Base-by-base conservation (phyloP, 2,797 vertebrate species). In the Dermochelys coriacea region DNA sequence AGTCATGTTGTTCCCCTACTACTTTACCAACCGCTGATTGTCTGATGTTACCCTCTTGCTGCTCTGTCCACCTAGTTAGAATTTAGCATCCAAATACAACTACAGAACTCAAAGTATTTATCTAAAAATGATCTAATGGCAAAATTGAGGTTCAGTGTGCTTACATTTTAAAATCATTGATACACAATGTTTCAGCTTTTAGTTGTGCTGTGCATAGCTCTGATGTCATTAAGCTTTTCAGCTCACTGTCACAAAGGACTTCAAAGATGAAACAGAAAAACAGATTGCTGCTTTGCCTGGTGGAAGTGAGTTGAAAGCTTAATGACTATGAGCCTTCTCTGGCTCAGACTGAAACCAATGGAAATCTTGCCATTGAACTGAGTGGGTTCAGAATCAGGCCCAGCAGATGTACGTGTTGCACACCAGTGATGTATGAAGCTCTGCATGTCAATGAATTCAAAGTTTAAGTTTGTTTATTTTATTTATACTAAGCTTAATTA, bases 271-370 rank as follows among this genome's bases (percentile, higher is more conserved):
- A 51, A 59, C 57, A n/a, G 59, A 89, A 74, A 88, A 91, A 89
- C 45, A 11, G 14, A 57, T 82, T 85, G n/a, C 79, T 78, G 90
- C 25, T 94, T 82, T 91, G 47, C 84, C 80, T n/a, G 0, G 29
- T 94, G 93, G 91, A 91, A 94, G 74, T 85, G 90, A 89, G 93
- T 90, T 51, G 89, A 92, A 75, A 87, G 90, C 91, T 90, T 94
- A 86, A 94, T 87, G 90, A 88, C 61, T 80, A 87, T 83, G 93
- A 91, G 95, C 77, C 9, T 85, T 87, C 51, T 84, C 89, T 50
- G 84, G 91, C 83, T 96, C 4, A 37, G 57, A 3, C 29, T 80
- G 64, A 85, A 87, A 68, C 12, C 85, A 86, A 80, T 29, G 0
- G 45, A 77, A 49, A 78, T 92, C 45, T 29, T 19, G 4, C 11